A percentile compares a stretch with the other conserved stretches of the same genome.
These are phyloP conservation scores for Pteropus alecto DNA, from an alignment of 2,113 vertebrate genomes.

Conservation along the genomic window DNA sequence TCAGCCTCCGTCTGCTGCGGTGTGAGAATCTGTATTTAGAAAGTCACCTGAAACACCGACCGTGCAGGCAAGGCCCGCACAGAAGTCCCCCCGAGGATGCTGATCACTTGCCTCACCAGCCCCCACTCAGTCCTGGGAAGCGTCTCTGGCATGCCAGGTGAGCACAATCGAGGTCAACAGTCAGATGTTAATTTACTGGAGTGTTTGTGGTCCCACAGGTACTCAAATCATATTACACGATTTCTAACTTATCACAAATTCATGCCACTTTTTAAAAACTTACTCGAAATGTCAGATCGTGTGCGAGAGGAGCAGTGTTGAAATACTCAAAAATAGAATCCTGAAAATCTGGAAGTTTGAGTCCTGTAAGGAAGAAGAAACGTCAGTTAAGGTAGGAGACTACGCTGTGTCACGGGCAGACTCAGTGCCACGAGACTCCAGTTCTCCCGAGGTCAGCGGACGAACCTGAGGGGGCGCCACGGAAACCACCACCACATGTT, in stretches of 20 bases:
- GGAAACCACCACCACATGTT: accelerated
- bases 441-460: accelerated
- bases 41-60: background rate
- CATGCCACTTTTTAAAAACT: constrained; percentile 67
- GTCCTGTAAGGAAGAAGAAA: constrained; percentile 82
- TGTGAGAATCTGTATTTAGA: background rate
- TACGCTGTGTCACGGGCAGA: background rate
- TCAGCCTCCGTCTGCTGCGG: too few species aligned
- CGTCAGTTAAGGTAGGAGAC: background rate
- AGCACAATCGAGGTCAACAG: background rate
- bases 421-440: accelerated
- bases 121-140: accelerated
- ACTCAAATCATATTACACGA: background rate
- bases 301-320: constrained; percentile 95
- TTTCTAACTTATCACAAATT: background rate
- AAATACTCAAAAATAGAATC: constrained; percentile 98
- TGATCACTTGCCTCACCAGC: background rate
- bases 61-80: too few species aligned
- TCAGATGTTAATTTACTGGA: background rate
- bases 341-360: constrained; percentile 96
- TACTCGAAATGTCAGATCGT: constrained; percentile 95
- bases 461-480: accelerated
- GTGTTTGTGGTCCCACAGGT: background rate
- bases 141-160: accelerated
- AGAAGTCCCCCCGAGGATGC: background rate